These are phyloP conservation scores for Lepidotrigona ventralis DNA, from an alignment of 1,140 invertebrate genomes.

Conservation along the genomic window DNA sequence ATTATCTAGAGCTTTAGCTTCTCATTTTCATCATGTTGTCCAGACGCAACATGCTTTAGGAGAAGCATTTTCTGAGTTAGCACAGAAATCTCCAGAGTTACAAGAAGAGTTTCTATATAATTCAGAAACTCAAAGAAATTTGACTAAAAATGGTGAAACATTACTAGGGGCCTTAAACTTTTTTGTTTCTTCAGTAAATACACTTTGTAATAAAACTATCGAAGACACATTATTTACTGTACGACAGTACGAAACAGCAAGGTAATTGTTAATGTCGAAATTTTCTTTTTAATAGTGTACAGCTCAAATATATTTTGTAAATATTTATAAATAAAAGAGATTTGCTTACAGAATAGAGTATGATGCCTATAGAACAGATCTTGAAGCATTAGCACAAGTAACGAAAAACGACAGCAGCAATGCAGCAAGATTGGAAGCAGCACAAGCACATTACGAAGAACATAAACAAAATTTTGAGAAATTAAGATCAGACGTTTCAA, in stretches of 20 bases:
- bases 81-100: conserved; percentile 96
- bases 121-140: conserved; percentile 95
- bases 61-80: conserved; percentile 96
- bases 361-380: conserved; percentile 96
- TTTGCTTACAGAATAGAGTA: conserved; percentile 91
- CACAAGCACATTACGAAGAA: conserved; percentile 89
- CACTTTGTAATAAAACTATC: conserved; percentile 97
- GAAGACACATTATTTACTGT: conserved; percentile 97
- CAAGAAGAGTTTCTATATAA: conserved; percentile 97
- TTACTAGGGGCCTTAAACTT: conserved; percentile 95
- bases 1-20: conserved; percentile 90
- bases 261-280: conserved; percentile 79
- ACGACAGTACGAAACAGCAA: conserved; percentile 94
- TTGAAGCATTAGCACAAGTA: conserved; percentile 88
- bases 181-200: conserved; percentile 97
- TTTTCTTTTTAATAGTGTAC: too few relatives aligned
- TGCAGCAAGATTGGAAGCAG: conserved; percentile 86
- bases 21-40: conserved; percentile 94
- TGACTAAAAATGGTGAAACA: conserved; percentile 96
- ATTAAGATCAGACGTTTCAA: conserved; percentile 93
- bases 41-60: conserved; percentile 92
- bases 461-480: conserved; percentile 96
- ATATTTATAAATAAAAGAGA: conserved; percentile 10
- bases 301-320: background rate
- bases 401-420: conserved; percentile 83